Evolutionary conservation across 2,113 vertebrate genomes (phyloP), one percentile per base, ranked within the genome.

Genomic region (Gasterosteus aculeatus): DNA sequence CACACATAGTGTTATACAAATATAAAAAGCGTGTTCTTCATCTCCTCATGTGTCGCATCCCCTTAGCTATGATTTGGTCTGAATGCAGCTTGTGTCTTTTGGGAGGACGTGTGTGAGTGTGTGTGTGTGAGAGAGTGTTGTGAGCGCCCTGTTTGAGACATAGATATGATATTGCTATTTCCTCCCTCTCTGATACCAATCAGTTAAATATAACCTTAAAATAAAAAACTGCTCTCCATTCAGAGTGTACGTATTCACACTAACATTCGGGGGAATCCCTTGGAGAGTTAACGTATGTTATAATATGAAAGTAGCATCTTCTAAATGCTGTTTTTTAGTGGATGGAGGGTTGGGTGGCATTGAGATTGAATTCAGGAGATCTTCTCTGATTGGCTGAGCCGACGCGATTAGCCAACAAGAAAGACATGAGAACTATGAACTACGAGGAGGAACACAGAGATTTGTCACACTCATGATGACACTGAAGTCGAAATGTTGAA

Each of bases 231-330:
- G 35, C 64, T 60, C 39, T 16, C 38, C 22, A 14, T 60, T 42
- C 14, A 7, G 11, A 53, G 26, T 63, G 77, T 26, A 15, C 41
- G 66, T 54, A 49, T 39, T 10, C 49, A 53, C 9, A n/a, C 22
- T 26, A 26, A 18, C 31, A 22, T 47, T 29, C 59, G 22, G 22
- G 22, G 22, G 22, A 26, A 26, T 26, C 22, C 22, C 22, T 26
- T 26, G 1, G 19, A 57, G 66, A 35, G 35, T 62, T 46, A 19
- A 15, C 22, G 7, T 2, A 54, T 67, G 67, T 2, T 31, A 70
- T 75, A 64, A 80, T 80, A 81, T 85, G 64, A 69, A 78, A 85
- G 61, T 41, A 75, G 56, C 11, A 47, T 59, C 65, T 74, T 66
- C 69, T 84, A 54, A 69, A 62, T 63, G 33, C 60, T 3, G 38